Evolutionary conservation across 2,113 vertebrate genomes (phyloP).

Genomic region (Sander vitreus): DNA sequence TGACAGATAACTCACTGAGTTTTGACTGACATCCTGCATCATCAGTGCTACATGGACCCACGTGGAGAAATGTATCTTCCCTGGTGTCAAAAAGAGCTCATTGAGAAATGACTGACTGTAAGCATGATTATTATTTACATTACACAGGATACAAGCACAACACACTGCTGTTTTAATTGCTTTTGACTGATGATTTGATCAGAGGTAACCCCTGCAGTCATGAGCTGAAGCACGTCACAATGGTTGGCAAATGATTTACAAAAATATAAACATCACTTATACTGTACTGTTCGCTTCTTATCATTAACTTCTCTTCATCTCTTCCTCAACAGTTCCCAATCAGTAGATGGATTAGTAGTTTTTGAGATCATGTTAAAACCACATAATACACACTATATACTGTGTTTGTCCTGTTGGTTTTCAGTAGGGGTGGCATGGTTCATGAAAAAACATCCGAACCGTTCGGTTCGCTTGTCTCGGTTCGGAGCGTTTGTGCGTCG

Average conservation of each 20-base stretch:
- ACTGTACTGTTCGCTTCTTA: not conserved
- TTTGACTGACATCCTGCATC: not conserved
- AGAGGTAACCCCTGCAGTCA: not conserved
- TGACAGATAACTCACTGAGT: not conserved
- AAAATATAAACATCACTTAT: not conserved
- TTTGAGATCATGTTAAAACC: not conserved
- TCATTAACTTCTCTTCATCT: not conserved
- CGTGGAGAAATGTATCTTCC: not conserved
- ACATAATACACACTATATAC: not conserved
- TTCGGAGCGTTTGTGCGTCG: no score
- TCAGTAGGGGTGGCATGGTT: not conserved
- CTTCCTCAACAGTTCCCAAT: not conserved
- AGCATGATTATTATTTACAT: not conserved
- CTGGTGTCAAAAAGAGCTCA: not conserved
- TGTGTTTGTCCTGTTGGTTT: not conserved
- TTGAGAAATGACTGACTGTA: not conserved
- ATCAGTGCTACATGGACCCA: not conserved
- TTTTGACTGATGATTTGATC: no score
- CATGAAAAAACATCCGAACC: no score
- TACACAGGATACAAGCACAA: not conserved
- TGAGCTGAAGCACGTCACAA: no score
- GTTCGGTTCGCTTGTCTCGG: no score
- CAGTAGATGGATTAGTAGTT: not conserved
- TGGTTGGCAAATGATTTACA: not conserved
- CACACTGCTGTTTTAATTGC: not conserved